These are phyloP conservation scores for Sebastes hubbsi DNA, from an alignment of 2,797 vertebrate genomes.

Conservation along the genomic window DNA sequence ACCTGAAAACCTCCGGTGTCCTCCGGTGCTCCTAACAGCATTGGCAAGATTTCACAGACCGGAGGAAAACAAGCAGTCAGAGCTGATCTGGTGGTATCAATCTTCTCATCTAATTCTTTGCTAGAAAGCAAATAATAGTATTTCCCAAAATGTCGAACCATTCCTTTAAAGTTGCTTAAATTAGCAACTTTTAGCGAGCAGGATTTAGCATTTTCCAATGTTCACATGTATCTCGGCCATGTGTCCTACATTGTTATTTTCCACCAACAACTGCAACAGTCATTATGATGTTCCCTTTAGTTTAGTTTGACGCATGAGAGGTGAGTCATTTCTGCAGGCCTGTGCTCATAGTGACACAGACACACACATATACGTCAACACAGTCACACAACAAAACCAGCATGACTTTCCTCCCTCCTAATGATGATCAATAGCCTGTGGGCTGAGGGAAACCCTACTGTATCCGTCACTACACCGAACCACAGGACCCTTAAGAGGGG, in stretches of 20 bases:
- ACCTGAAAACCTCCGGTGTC: too few species aligned
- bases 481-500: constrained; percentile 40
- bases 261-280: background rate
- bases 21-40: too few species aligned
- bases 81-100: background rate
- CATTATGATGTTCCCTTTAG: background rate
- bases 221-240: background rate
- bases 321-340: constrained; percentile 36
- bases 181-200: background rate
- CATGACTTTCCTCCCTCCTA: constrained; percentile 30
- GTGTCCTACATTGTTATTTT: background rate
- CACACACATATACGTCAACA: background rate
- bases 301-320: constrained; percentile 1
- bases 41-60: too few species aligned
- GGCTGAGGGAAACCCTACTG: constrained; percentile 45
- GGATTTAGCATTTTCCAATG: background rate
- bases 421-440: constrained; percentile 61
- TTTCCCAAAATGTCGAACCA: background rate
- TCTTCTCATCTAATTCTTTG: background rate
- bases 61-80: too few species aligned
- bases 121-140: background rate
- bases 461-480: constrained; percentile 56
- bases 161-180: background rate
- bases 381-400: constrained; percentile 9
- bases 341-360: constrained; percentile 2